Evolutionary conservation across 2,113 vertebrate species (phyloP), one percentile per base, ranked within the genome.

Genomic region (Galemys pyrenaicus): DNA sequence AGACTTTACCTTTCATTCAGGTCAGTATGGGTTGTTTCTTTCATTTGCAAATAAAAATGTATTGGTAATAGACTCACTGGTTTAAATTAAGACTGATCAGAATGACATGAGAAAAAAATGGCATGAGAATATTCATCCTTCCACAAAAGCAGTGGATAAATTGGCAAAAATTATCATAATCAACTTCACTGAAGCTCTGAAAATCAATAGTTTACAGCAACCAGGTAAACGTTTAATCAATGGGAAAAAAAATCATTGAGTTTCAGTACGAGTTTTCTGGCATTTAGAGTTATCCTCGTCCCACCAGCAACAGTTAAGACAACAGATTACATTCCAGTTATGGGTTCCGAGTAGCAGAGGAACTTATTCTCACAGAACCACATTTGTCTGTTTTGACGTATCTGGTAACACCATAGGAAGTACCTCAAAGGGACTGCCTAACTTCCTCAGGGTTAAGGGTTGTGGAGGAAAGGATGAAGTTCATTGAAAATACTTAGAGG

Each of bases 1-100:
- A 83, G 71, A 89, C n/a, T 65, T 84, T 30, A 67, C 10, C 41
- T 70, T 95, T 94, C 46, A 86, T 74, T 93, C 44, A 94, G 74
- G 39, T n/a, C 62, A 93, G 73, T 73, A 87, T 32, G 68, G 20
- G 37, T 5, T 73, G 11, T 92, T 89, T 73, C 49, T 75, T 84
- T 67, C 16, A 84, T n/a, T 68, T 65, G 46, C 19, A 87, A 79
- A 8, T n/a, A 91, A 87, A 96, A 92, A 67, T 30, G 3, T 74
- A 88, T 20, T 64, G n/a, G 80, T 26, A 78, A 65, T 77, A 95
- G 87, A 82, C 28, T 28, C 9, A 82, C 78, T 87, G 9, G 58
- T 83, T 83, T 89, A 84, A 84, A 92, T 32, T 75, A 83, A 87
- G 15, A 93, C 39, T 87, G 70, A 88, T 32, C 39, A 35, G 49